Evolutionary conservation across 2,888 invertebrate genomes (phyloP), one percentile per base, ranked within the genome.

Genomic region (Drosophila borborema): DNA sequence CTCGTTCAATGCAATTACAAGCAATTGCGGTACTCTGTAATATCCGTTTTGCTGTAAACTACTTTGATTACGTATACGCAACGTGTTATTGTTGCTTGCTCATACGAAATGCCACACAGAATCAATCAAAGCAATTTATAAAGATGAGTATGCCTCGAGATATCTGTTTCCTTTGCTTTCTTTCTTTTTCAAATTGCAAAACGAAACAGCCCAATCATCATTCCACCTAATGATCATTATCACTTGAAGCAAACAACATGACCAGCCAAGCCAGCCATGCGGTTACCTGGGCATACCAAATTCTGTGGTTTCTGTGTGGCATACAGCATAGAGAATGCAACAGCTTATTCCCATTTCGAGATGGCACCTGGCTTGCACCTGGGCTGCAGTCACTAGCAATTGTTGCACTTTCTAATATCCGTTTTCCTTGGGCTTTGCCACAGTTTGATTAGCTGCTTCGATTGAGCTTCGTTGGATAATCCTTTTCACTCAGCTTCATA

Each of bases 51-150:
- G 59, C 36, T 58, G 51, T 23, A 28, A 61, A 51, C 61, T 46
- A 49, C 65, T 77, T 64, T 56, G 64, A 61, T 72, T 74, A 72
- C 80, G 87, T 66, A 84, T 84, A 89, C 84, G 84, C 65, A 70
- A 55, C 54, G 66, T 86, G 70, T 62, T 51, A 41, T 66, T 23
- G 63, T 10, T 23, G 23, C 2, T 8, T 49, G 40, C 2, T 2
- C n/a, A 18, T 9, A 1, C 16, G 6, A 14, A 16, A 6, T 16
- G 6, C 16, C 16, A 40, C 48, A 49, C 2, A 18, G n/a, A n/a
- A 49, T 12, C 49, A 49, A 49, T 28, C 28, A 28, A 16, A 4
- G 2, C 23, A 46, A 28, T 8, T 23, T 18, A 43, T 43, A 43
- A 18, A 10, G 18, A 12, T 10, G 43, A 12, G 20, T 0, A 18